Evolutionary conservation across 2,797 vertebrate species (phyloP).

Genomic region (Pseudocheirus occidentalis): DNA sequence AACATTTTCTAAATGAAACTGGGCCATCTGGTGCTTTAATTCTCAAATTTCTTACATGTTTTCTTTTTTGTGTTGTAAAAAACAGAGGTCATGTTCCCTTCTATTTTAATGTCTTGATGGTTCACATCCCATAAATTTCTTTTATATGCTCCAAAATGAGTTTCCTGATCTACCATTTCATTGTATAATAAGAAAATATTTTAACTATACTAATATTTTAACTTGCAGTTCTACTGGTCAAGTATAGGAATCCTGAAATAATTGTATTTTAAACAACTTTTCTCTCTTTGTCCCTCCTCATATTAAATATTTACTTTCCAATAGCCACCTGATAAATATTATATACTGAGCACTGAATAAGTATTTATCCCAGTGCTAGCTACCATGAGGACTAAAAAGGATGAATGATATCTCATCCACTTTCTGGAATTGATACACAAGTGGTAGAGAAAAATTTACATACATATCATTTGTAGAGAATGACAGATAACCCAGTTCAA

Average conservation of each 20-base stretch:
- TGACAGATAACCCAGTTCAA: background rate
- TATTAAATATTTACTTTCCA: background rate
- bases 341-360: background rate
- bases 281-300: background rate
- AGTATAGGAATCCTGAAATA: background rate
- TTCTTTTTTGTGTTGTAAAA: background rate
- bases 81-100: background rate
- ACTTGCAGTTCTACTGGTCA: background rate
- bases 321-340: background rate
- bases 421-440: background rate
- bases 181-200: background rate
- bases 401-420: background rate
- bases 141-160: background rate
- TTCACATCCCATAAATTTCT: background rate
- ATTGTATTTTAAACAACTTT: background rate
- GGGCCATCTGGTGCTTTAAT: background rate
- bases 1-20: background rate
- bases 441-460: background rate
- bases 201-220: background rate
- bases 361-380: background rate
- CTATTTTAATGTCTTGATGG: background rate
- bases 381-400: background rate
- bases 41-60: background rate
- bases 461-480: background rate
- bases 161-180: background rate